Evolutionary conservation across 2,113 vertebrate species (phyloP), one percentile per base, ranked within the genome.

Genomic region (Vireo altiloquus): DNA sequence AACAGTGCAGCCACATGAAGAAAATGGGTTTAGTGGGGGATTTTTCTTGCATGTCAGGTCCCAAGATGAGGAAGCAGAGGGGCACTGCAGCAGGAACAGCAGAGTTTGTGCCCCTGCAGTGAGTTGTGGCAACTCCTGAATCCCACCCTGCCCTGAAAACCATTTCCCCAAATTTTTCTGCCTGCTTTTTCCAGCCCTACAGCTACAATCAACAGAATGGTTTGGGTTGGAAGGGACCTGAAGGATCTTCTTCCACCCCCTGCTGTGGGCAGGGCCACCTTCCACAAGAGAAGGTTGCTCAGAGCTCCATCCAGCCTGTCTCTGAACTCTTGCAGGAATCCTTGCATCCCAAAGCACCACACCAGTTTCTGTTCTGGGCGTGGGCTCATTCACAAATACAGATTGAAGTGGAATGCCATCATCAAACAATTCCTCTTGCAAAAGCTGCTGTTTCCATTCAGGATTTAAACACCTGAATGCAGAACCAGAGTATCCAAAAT

Each of bases 71-170:
- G 53, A 33, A 82, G 37, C 22, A 68, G 50, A 40, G 12, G 27
- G 10, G 25, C 35, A 40, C 10, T 63, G 33, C 31, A 69, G 9
- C 2, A 83, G 72, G 14, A 87, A 10, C 60, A 64, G 66, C 31
- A 15, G 22, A 11, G 19, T 31, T 7, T 2, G 2, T 50, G 30
- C 5, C 13, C 4, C 40, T 4, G 2, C 22, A 33, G 27, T 11
- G 28, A 31, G 8, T 33, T 53, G n/a, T 54, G 42, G 24, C 31
- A 35, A 15, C 4, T 87, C 11, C 30, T 0, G 2, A 61, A 30
- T 92, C 72, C 50, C 50, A 77, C 15, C 6, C 31, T 40, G 20
- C 13, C 61, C 28, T 44, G 42, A 37, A 80, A 64, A 76, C 12
- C 14, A 8, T 39, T 82, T 71, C 31, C 12, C 15, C 5, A 0